A percentile compares a stretch with the other conserved stretches of the same genome.
These are phyloP conservation scores for Nyctereutes procyonoides DNA, from an alignment of 2,113 vertebrate species.

Conservation along the genomic window DNA sequence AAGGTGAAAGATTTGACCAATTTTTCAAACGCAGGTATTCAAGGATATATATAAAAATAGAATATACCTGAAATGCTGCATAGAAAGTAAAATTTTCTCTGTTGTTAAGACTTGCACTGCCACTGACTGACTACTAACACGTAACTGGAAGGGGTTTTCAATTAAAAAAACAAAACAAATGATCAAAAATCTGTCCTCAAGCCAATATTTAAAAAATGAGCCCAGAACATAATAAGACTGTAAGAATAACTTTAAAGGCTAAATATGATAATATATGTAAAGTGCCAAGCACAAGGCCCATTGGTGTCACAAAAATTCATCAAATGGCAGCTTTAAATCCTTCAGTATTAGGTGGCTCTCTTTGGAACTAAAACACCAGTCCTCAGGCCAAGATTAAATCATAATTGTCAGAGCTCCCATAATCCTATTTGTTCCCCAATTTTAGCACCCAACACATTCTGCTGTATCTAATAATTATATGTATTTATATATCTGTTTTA, in stretches of 20 bases:
- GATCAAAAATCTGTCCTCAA: conserved; percentile 20
- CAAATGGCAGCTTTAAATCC: conserved; percentile 28
- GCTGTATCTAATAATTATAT: conserved; percentile 34
- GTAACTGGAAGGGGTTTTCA: not conserved
- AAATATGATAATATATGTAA: conserved; percentile 43
- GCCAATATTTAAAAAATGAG: conserved; percentile 45
- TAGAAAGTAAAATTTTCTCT: conserved; percentile 59
- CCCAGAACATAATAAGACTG: conserved; percentile 7
- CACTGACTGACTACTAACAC: not conserved
- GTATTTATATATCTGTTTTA: conserved; percentile 24
- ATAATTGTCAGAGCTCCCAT: not conserved
- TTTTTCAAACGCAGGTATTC: not conserved
- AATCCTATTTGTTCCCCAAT: not conserved
- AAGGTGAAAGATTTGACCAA: conserved; percentile 17
- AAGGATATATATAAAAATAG: not conserved
- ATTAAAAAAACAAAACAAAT: not conserved
- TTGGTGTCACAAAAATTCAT: conserved; percentile 17
- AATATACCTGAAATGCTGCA: not conserved
- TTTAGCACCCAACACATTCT: conserved; percentile 35
- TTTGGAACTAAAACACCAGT: conserved; percentile 43
- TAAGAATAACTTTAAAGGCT: conserved; percentile 3
- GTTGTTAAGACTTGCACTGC: conserved; percentile 5
- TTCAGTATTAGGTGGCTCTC: conserved; percentile 1
- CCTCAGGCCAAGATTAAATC: conserved; percentile 40
- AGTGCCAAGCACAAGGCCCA: not conserved